Conservation (phyloP, 1,140 invertebrate genomes). For the Sweltsa coloradensis region DNA sequence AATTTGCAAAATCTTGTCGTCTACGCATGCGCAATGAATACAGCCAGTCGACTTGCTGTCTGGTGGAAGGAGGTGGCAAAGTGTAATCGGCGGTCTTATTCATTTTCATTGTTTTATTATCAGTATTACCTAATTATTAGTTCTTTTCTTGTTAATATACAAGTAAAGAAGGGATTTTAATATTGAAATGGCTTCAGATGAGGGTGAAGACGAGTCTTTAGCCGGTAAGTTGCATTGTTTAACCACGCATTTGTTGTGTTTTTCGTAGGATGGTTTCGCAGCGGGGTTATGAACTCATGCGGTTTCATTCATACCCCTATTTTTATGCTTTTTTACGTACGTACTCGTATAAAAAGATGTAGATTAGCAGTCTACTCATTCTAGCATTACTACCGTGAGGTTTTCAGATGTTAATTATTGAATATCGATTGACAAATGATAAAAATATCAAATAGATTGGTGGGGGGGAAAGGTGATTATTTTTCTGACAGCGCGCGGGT, state of each 20-base stretch:
- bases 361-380: not conserved
- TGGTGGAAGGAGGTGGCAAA: no score
- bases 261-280: not conserved
- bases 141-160: no score
- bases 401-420: not conserved
- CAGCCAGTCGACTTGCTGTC: no score
- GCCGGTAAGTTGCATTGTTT: constrained; percentile 55
- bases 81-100: not conserved
- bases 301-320: no score
- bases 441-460: constrained; percentile 23
- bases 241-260: constrained; percentile 12
- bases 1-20: no score
- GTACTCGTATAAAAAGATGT: not conserved
- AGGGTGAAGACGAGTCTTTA: constrained; percentile 62
- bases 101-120: not conserved
- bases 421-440: constrained; percentile 20
- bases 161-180: not conserved
- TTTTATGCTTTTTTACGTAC: no score
- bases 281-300: constrained; percentile 7
- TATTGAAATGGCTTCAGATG: constrained; percentile 62
- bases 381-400: not conserved
- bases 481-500: constrained; percentile 35
- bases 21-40: no score
- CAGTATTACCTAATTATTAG: not conserved
- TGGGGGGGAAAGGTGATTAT: constrained; percentile 30